These are phyloP conservation scores for Danionella cerebrum DNA, from an alignment of 2,113 vertebrate species.

Conservation along the genomic window DNA sequence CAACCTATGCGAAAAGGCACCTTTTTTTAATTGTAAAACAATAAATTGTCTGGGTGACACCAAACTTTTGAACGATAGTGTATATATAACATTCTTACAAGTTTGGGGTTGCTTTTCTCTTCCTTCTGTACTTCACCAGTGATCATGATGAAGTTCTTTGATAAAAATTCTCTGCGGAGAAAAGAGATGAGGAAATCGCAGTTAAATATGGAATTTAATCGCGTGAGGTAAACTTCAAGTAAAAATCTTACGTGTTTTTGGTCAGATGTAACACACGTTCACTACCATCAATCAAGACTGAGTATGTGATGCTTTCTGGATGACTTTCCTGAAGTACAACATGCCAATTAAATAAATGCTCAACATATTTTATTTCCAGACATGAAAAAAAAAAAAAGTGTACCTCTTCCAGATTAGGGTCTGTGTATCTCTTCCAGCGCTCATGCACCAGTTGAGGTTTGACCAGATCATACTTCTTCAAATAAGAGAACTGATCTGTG, in stretches of 20 bases:
- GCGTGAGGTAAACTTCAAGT: neutral
- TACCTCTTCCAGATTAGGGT: constrained; percentile 38
- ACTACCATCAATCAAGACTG: constrained; percentile 49
- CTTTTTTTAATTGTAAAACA: no score
- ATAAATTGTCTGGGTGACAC: no score
- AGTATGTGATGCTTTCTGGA: constrained; percentile 49
- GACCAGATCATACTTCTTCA: constrained; percentile 53
- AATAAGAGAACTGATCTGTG: constrained; percentile 10
- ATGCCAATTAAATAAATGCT: neutral
- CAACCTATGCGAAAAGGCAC: no score
- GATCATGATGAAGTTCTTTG: constrained; percentile 52
- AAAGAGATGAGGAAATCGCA: neutral
- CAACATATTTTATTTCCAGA: neutral
- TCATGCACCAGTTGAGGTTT: constrained; percentile 47
- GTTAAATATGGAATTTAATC: neutral
- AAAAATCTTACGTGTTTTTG: constrained; percentile 54
- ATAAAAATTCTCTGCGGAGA: constrained; percentile 59
- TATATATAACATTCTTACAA: constrained; percentile 41
- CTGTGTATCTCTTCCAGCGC: constrained; percentile 40
- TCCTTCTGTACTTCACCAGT: constrained; percentile 25
- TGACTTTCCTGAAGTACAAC: constrained; percentile 26
- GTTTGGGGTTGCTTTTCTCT: constrained; percentile 16
- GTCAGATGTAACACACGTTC: constrained; percentile 50
- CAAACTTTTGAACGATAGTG: no score
- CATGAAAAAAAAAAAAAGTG: no score